A percentile compares a stretch with the other conserved stretches of the same genome.
phyloP scores from a whole-genome alignment of 2,888 invertebrate genomes.

The Trichogramma dendrolimi region DNA sequence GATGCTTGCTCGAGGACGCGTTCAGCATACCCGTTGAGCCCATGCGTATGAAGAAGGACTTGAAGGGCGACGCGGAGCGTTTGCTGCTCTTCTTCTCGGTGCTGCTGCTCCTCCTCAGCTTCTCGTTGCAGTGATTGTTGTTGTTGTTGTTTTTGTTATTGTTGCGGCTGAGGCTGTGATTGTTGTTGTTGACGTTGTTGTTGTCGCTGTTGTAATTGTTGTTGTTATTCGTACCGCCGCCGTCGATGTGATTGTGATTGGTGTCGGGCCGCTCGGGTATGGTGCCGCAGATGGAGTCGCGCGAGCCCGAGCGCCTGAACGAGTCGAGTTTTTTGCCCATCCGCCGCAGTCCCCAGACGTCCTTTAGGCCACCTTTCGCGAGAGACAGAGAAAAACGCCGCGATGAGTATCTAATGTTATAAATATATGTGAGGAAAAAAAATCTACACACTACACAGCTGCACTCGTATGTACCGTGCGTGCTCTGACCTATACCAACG shows the following conservation, averaged over 20 bases:
- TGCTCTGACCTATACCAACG: too few species aligned
- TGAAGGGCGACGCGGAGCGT: slow-evolving; percentile 64
- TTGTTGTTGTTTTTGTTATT: slow-evolving; percentile 29
- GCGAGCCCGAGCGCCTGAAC: slow-evolving; percentile 64
- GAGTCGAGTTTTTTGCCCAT: slow-evolving; percentile 76
- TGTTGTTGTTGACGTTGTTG: slow-evolving; percentile 35
- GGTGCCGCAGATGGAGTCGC: slow-evolving; percentile 54
- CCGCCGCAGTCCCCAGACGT: slow-evolving; percentile 64
- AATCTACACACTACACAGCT: too few species aligned
- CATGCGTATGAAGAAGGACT: slow-evolving; percentile 71
- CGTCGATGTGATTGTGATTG: slow-evolving; percentile 35
- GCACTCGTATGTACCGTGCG: too few species aligned
- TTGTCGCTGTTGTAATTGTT: slow-evolving; percentile 36
- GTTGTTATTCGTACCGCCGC: slow-evolving; percentile 34
- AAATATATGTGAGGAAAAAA: too few species aligned
- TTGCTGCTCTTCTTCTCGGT: slow-evolving; percentile 49
- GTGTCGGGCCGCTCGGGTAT: slow-evolving; percentile 47
- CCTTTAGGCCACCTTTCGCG: slow-evolving; percentile 38
- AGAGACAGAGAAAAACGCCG: too few species aligned
- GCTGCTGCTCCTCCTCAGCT: slow-evolving; percentile 22
- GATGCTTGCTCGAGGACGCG: slow-evolving; percentile 40
- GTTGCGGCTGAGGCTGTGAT: slow-evolving; percentile 34
- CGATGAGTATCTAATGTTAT: too few species aligned
- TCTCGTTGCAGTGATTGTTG: slow-evolving; percentile 33
- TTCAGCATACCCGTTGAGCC: slow-evolving; percentile 74